These are phyloP conservation scores for Galerucella calmariensis DNA, from an alignment of 2,888 invertebrate species.

Conservation along the genomic window DNA sequence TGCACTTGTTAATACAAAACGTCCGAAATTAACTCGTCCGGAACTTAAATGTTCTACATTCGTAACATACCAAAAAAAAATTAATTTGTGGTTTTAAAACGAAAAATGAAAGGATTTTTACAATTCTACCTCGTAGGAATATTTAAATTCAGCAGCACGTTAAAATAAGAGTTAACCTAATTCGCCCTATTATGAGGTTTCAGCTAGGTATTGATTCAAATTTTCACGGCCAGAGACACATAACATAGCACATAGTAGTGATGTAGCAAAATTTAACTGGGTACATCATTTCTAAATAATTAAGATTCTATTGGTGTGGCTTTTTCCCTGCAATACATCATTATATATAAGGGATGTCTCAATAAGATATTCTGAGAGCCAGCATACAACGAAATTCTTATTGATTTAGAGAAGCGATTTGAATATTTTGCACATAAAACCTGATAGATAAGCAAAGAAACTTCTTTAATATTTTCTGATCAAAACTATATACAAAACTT, in stretches of 20 bases:
- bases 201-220: slow-evolving; percentile 28
- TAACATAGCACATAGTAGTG: slow-evolving; percentile 20
- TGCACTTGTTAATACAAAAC: slow-evolving; percentile 3
- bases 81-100: background rate
- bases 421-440: too few relatives aligned
- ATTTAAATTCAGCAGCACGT: too few relatives aligned
- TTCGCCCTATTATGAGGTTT: background rate
- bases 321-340: too few relatives aligned
- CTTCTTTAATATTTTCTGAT: too few relatives aligned
- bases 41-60: background rate
- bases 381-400: too few relatives aligned
- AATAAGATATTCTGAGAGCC: too few relatives aligned
- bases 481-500: too few relatives aligned
- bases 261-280: slow-evolving; percentile 34
- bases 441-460: too few relatives aligned
- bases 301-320: background rate
- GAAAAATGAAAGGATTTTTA: too few relatives aligned
- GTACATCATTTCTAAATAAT: slow-evolving; percentile 29
- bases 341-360: too few relatives aligned
- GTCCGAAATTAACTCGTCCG: background rate
- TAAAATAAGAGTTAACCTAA: background rate
- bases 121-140: too few relatives aligned
- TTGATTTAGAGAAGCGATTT: too few relatives aligned
- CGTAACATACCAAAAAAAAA: background rate
- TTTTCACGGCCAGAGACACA: slow-evolving; percentile 20